Conservation (phyloP, 2,888 invertebrate genomes). For the Cephus pulcher region DNA sequence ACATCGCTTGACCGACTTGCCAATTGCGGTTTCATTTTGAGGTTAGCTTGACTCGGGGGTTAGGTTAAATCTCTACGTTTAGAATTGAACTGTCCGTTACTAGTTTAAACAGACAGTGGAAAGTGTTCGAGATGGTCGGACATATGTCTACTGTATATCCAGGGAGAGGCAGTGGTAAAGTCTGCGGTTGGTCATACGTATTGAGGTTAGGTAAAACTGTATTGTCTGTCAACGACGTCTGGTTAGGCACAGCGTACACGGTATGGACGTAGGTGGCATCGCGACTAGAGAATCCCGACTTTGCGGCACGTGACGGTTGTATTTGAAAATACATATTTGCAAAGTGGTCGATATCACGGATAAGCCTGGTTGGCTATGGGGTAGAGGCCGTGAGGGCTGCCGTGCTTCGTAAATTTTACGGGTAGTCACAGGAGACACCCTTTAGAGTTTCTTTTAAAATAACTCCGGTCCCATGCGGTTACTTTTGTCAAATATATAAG, state of each 20-base stretch:
- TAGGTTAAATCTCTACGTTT: neutral
- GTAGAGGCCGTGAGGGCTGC: neutral
- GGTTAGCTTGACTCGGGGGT: neutral
- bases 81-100: neutral
- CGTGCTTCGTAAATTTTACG: neutral
- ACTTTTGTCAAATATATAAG: conserved; percentile 32
- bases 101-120: neutral
- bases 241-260: neutral
- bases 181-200: neutral
- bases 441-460: conserved; percentile 1
- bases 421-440: neutral
- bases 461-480: conserved; percentile 27
- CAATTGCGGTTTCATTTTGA: neutral
- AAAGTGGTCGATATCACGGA: neutral
- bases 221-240: neutral
- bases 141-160: neutral
- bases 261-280: neutral
- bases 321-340: neutral
- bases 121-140: neutral
- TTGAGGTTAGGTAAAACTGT: neutral
- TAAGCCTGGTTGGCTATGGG: neutral
- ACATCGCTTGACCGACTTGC: neutral
- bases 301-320: neutral
- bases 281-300: neutral
- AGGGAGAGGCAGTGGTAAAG: neutral